A percentile compares a stretch with the other conserved stretches of the same genome.
phyloP scores from a whole-genome alignment of 2,797 vertebrate genomes.

The Pseudochirops corinnae region DNA sequence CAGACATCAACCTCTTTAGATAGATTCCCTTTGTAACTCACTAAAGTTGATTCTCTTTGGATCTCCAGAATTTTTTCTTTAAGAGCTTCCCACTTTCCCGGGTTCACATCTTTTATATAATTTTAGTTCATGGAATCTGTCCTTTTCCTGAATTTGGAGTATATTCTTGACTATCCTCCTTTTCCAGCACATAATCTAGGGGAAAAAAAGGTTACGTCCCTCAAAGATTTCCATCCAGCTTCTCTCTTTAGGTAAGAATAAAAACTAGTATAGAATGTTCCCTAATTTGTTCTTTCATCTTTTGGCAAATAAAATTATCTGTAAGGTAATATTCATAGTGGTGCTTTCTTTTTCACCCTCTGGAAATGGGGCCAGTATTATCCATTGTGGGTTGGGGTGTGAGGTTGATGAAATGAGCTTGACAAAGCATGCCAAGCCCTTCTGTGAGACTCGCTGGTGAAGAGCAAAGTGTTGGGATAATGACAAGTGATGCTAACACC shows the following conservation, averaged over 20 bases:
- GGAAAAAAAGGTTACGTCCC: background rate
- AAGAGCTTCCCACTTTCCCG: background rate
- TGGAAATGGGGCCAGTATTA: background rate
- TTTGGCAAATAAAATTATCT: background rate
- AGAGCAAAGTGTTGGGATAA: background rate
- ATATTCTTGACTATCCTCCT: background rate
- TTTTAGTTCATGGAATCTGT: background rate
- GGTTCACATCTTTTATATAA: background rate
- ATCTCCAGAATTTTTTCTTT: background rate
- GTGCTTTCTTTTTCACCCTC: background rate
- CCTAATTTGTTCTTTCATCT: background rate
- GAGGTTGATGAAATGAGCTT: background rate
- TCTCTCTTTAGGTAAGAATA: background rate
- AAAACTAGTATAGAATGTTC: background rate
- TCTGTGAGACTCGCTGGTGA: background rate
- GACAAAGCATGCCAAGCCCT: background rate
- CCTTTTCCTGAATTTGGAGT: background rate
- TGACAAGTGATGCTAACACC: background rate
- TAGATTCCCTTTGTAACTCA: background rate
- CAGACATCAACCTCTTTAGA: background rate
- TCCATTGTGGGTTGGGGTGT: background rate
- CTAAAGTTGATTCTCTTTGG: background rate
- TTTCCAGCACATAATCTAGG: background rate
- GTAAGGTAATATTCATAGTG: background rate
- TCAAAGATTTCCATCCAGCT: background rate